Base-by-base conservation (phyloP, 2,113 vertebrate genomes). In the Callorhinus ursinus region DNA sequence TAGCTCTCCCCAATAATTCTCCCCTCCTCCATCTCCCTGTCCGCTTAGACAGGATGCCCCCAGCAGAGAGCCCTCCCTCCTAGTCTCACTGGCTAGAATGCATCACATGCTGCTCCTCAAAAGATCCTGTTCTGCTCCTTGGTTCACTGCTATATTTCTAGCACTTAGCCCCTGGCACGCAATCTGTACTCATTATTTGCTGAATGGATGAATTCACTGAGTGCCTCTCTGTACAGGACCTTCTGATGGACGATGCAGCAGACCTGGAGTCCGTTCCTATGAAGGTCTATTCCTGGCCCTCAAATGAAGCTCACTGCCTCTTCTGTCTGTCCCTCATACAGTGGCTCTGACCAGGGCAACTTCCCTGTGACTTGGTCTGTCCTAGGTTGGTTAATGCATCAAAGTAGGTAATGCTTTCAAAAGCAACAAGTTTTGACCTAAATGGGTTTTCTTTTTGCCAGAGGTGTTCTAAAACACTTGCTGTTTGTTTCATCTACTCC, bases 401-500 rank as follows among this genome's bases (percentile, higher is more conserved):
- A 39, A 80, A 33, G 21, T 12, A 96, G 39, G 90, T 69, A 69
- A 1, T 72, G 42, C 69, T 85, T 95, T 81, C 46, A 84, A 90
- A 33, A 89, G 31, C 22, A 90, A 76, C 14, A 94, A 65, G 22
- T 79, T 94, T 90, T 94, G 26, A 26, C 42, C 84, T 81, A 89
- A 89, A 81, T 69, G 39, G 28, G 15, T 88, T 92, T 96, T 93
- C 39, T 61, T 87, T 93, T 72, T 74, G 49, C 74, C n/a, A 24
- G 61, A 3, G 8, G 39, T 93, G 14, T 88, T 67, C 28, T 72
- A 92, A 95, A 88, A 21, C 24, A 39, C 22, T 61, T 84, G 53
- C 61, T 95, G 28, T 92, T 95, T 94, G 74, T 85, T 91, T 97
- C 65, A 76, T 51, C 51, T 76, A 76, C 24, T 63, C 72, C 42